Evolutionary conservation across 2,113 vertebrate genomes (phyloP).

Genomic region (Crotalus tigris): DNA sequence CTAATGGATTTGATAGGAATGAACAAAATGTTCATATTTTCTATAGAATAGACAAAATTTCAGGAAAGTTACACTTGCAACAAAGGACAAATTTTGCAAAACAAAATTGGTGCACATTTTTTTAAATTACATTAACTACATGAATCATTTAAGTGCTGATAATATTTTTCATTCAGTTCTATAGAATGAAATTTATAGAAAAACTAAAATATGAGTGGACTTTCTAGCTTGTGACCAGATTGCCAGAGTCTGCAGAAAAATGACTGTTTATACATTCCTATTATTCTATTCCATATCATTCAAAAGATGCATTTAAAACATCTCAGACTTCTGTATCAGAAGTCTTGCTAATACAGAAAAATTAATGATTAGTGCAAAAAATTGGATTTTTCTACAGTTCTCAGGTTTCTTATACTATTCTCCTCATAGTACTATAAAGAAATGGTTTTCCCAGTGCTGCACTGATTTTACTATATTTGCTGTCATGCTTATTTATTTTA

Average conservation of each 20-base stretch:
- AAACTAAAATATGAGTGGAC: neutral
- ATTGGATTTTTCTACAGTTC: neutral
- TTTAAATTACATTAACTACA: neutral
- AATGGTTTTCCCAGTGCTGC: neutral
- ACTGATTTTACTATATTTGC: neutral
- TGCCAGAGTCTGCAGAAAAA: neutral
- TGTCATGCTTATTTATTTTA: neutral
- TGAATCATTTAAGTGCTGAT: neutral
- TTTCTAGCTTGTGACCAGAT: neutral
- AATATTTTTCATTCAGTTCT: neutral
- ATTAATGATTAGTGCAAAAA: neutral
- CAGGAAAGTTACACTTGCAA: neutral
- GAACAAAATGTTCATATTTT: neutral
- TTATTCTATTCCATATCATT: neutral
- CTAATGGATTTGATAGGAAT: neutral
- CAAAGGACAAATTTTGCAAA: neutral
- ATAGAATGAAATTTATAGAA: neutral
- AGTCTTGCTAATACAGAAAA: neutral
- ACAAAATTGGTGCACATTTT: neutral
- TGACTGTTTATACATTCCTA: neutral
- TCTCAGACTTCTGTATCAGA: neutral
- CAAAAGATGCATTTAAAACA: neutral
- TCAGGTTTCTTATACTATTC: neutral
- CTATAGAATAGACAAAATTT: neutral
- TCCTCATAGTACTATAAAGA: neutral